Evolutionary conservation across 2,888 invertebrate species (phyloP).

Genomic region (Prosapia bicincta): DNA sequence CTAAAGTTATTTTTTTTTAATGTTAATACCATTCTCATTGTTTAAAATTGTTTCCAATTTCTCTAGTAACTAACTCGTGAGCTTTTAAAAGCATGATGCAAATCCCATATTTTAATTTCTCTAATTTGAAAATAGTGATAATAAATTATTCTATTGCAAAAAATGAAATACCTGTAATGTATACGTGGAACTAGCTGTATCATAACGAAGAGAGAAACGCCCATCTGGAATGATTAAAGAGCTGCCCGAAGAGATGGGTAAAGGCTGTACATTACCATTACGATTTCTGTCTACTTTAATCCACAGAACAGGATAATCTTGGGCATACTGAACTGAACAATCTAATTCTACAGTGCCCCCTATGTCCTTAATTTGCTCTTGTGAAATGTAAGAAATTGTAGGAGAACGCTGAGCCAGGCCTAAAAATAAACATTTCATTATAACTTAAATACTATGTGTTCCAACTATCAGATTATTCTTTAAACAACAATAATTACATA

Average conservation of each 20-base stretch:
- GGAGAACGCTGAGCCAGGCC: slow-evolving; percentile 70
- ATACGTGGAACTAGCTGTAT: slow-evolving; percentile 75
- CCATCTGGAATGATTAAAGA: slow-evolving; percentile 81
- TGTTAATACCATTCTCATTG: too few relatives aligned
- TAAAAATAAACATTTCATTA: slow-evolving; percentile 46
- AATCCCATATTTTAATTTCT: too few relatives aligned
- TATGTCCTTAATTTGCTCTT: slow-evolving; percentile 88
- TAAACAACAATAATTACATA: too few relatives aligned
- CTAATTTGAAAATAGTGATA: too few relatives aligned
- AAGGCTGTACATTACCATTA: slow-evolving; percentile 59
- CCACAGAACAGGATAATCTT: slow-evolving; percentile 86
- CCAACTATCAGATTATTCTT: too few relatives aligned
- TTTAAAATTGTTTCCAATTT: too few relatives aligned
- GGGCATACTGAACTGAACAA: slow-evolving; percentile 86
- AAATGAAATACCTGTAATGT: slow-evolving; percentile 69
- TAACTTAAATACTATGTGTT: too few relatives aligned
- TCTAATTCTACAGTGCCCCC: slow-evolving; percentile 84
- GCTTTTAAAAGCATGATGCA: too few relatives aligned
- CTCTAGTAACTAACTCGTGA: too few relatives aligned
- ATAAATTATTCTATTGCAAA: too few relatives aligned
- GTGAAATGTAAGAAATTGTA: slow-evolving; percentile 87
- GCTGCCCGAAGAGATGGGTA: slow-evolving; percentile 80
- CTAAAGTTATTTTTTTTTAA: too few relatives aligned
- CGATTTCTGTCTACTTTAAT: slow-evolving; percentile 58
- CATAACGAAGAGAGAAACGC: slow-evolving; percentile 75